These are phyloP conservation scores for Paelopatides confundens DNA, from an alignment of 53 echinoderm and acorn worm species.

Conservation along the genomic window DNA sequence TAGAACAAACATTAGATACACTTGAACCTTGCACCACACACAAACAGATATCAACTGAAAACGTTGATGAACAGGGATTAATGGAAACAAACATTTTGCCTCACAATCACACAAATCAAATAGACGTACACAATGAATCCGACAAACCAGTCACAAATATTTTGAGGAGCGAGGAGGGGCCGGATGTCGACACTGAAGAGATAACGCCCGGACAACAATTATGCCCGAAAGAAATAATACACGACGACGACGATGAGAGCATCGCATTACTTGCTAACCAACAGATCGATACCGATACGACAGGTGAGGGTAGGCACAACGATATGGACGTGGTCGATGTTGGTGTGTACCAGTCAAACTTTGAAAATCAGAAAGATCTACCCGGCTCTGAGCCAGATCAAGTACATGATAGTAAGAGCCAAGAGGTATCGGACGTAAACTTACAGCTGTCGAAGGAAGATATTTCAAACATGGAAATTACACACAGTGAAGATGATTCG, in stretches of 20 bases:
- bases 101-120: constrained; percentile 14
- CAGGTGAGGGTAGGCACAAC: constrained; percentile 8
- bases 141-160: constrained; percentile 17
- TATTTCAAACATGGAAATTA: background rate
- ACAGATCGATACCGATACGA: constrained; percentile 5
- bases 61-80: background rate
- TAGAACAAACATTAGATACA: constrained; percentile 15
- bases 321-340: background rate
- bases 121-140: background rate
- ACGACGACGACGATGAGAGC: background rate
- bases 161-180: constrained; percentile 6
- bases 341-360: too few species aligned
- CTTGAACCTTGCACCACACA: constrained; percentile 22
- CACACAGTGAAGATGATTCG: background rate
- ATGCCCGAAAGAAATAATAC: too few species aligned
- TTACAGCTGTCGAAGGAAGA: background rate
- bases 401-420: background rate
- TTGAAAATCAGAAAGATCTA: background rate
- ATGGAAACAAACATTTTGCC: constrained; percentile 31
- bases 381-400: background rate
- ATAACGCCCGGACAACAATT: too few species aligned
- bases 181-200: background rate
- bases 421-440: background rate
- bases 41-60: background rate
- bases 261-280: background rate